Conservation (phyloP, 2,888 invertebrate genomes). For the Aspidiotus rigidus region DNA sequence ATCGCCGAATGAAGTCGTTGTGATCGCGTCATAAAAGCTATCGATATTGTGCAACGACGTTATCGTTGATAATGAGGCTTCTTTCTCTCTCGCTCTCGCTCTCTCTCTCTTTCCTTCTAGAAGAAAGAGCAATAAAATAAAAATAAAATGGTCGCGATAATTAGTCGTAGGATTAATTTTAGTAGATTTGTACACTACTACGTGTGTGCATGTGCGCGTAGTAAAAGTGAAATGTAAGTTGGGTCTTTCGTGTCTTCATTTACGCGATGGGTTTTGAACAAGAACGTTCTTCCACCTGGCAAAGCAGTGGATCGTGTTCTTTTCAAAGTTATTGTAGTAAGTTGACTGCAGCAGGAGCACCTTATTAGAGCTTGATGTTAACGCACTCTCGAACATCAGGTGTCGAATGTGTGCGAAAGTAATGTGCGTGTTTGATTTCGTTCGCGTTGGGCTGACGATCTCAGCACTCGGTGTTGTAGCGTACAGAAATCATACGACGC, state of each 20-base stretch:
- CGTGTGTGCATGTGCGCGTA: no score
- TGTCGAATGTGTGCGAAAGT: slow-evolving; percentile 33
- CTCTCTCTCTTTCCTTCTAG: slow-evolving; percentile 2
- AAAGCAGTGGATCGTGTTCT: not conserved
- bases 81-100: not conserved
- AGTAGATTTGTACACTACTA: no score
- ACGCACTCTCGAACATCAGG: slow-evolving; percentile 19
- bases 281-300: no score
- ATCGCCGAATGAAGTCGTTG: no score
- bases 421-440: slow-evolving; percentile 8
- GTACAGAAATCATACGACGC: no score
- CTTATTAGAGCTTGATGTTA: slow-evolving; percentile 34
- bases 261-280: not conserved
- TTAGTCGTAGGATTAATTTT: no score
- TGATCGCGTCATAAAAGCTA: no score
- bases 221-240: no score
- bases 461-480: no score
- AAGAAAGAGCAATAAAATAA: not conserved
- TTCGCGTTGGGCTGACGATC: not conserved
- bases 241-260: not conserved
- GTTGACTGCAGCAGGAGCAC: slow-evolving; percentile 11
- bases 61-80: no score
- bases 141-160: no score
- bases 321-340: not conserved
- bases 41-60: no score